Conservation (phyloP, 2,888 invertebrate genomes). For the Volucella inflata region DNA sequence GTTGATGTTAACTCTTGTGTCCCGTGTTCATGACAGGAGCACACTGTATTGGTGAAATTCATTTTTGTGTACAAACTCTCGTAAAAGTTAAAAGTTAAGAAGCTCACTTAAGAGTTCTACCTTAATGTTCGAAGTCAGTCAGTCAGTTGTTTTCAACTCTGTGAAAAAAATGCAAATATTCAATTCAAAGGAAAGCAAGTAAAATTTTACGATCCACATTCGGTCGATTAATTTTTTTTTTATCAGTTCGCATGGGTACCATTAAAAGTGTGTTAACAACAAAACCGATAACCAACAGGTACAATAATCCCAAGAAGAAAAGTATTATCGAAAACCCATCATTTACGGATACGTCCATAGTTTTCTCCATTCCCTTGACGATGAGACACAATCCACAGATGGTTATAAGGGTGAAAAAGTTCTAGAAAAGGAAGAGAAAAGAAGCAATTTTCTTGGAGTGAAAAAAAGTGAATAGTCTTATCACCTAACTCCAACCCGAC, state of each 20-base stretch:
- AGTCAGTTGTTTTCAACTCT: background rate
- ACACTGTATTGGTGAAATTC: constrained; percentile 25
- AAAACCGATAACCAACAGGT: constrained; percentile 71
- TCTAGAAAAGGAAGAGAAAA: background rate
- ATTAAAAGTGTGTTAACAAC: constrained; percentile 68
- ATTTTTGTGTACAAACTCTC: constrained; percentile 45
- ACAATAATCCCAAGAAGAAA: constrained; percentile 38
- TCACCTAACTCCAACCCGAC: constrained; percentile 24
- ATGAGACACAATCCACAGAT: constrained; percentile 48
- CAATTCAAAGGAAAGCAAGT: constrained; percentile 47
- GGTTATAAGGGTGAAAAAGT: constrained; percentile 2
- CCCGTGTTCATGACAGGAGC: background rate
- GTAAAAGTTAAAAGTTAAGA: constrained; percentile 68
- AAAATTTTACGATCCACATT: constrained; percentile 52
- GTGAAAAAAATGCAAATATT: constrained; percentile 43
- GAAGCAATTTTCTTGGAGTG: constrained; percentile 36
- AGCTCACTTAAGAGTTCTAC: constrained; percentile 39
- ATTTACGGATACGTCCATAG: constrained; percentile 32
- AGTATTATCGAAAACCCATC: constrained; percentile 73
- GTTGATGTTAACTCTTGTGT: constrained; percentile 62
- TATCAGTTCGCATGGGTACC: constrained; percentile 50
- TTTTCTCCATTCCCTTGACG: constrained; percentile 1
- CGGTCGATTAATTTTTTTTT: constrained; percentile 1
- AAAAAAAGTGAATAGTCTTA: constrained; percentile 62
- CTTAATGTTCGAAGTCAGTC: background rate